Evolutionary conservation across 2,113 vertebrate genomes (phyloP), one percentile per base, ranked within the genome.

Genomic region (Oryzias melastigma): DNA sequence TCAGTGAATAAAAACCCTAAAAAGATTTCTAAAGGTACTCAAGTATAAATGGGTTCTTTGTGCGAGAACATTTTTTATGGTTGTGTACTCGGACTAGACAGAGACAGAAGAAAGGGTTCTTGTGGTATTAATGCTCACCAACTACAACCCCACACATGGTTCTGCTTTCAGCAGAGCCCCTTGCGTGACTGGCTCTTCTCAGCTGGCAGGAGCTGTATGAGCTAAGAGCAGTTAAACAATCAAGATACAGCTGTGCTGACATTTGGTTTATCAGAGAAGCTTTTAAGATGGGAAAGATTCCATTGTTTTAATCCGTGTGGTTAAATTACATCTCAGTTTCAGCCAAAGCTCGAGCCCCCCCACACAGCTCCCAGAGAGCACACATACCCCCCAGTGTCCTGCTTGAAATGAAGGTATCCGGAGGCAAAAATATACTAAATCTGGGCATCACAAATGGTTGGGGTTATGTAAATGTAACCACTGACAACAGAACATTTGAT

Each of bases 91-190:
- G 0, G 14, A 50, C 72, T 62, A 71, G 41, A 43, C 22, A 15
- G n/a, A 27, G n/a, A 68, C 51, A 80, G 70, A 80, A 79, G 71
- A 82, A 83, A 74, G 57, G 42, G 53, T 62, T 66, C 81, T 82
- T 85, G 81, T 78, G 65, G 75, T 80, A 88, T 80, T 88, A 90
- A 79, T 79, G 81, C 68, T 68, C 71, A 79, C 74, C 80, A 81
- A 87, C 74, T 77, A 65, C 66, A 76, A 58, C 76, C 85, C 78
- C 82, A 89, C 73, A 81, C 73, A 90, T 80, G 88, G 79, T 90
- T 93, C 85, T 82, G 86, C 85, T 91, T 90, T 91, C 70, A 68
- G 74, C 80, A 46, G 58, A 78, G 87, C 81, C 72, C 74, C 81
- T 76, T 43, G 42, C 75, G 79, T 62, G 65, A 85, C 70, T 91